These are phyloP conservation scores for Choloepus hoffmanni DNA, from an alignment of 2,113 vertebrate genomes.

Conservation along the genomic window DNA sequence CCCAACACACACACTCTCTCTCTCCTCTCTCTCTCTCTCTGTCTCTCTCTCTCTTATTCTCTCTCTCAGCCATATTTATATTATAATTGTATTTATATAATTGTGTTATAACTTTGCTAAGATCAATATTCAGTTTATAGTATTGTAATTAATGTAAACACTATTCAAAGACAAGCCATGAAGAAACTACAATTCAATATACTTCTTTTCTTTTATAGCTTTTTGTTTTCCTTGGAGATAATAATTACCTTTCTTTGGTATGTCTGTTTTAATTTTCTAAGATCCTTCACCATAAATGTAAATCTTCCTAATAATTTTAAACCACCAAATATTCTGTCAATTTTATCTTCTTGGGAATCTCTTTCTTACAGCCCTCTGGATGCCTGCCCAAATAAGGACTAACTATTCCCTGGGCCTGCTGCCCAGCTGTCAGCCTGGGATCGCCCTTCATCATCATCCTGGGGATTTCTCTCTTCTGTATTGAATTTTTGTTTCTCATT, in stretches of 20 bases:
- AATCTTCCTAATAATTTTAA: too few relatives aligned
- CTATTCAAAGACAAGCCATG: not conserved
- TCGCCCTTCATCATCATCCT: not conserved
- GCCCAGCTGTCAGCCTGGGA: not conserved
- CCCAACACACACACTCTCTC: not conserved
- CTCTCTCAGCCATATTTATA: not conserved
- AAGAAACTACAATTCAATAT: not conserved
- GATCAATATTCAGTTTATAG: not conserved
- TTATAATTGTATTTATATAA: not conserved
- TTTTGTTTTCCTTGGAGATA: not conserved
- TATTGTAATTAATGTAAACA: not conserved
- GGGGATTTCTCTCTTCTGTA: slow-evolving; percentile 21
- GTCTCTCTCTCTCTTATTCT: too few relatives aligned
- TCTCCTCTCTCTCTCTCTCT: too few relatives aligned
- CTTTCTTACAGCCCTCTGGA: slow-evolving; percentile 4
- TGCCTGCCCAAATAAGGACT: not conserved
- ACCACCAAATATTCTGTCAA: not conserved
- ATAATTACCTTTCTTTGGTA: not conserved
- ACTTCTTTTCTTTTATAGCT: not conserved
- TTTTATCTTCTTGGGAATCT: slow-evolving; percentile 38
- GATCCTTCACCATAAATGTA: not conserved
- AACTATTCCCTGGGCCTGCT: not conserved
- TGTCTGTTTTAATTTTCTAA: slow-evolving; percentile 5
- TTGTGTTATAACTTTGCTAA: not conserved
- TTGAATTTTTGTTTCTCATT: not conserved